Conservation (phyloP, 2,797 vertebrate genomes). For the Tinamus major region DNA sequence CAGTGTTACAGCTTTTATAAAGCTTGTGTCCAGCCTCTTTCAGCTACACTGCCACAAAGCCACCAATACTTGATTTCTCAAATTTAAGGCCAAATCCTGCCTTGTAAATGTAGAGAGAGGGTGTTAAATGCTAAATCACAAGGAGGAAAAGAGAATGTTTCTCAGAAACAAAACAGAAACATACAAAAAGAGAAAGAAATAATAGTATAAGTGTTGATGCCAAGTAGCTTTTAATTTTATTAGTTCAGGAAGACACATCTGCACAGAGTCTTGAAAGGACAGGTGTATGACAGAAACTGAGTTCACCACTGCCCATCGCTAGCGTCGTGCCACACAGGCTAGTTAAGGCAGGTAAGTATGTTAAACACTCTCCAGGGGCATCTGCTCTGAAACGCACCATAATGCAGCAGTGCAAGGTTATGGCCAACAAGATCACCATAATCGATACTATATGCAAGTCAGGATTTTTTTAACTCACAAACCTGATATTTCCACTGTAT, state of each 20-base stretch:
- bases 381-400: not conserved
- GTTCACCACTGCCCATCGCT: not conserved
- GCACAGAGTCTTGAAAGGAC: not conserved
- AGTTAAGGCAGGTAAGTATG: accelerated
- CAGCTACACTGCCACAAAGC: not conserved
- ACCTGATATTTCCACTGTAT: not conserved
- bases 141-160: not conserved
- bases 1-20: not conserved
- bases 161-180: not conserved
- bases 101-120: not conserved
- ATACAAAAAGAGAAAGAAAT: not conserved
- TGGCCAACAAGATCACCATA: not conserved
- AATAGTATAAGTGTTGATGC: not conserved
- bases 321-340: not conserved
- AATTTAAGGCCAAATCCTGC: not conserved
- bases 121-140: not conserved
- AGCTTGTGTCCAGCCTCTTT: not conserved
- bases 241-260: not conserved
- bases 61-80: not conserved
- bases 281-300: not conserved
- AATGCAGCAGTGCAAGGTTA: not conserved
- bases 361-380: not conserved
- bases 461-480: not conserved
- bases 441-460: not conserved
- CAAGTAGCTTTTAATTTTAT: not conserved